A percentile compares a stretch with the other conserved stretches of the same genome.
These are phyloP conservation scores for Lepidocyrtoides sp. DNA, from an alignment of 2,888 invertebrate species.

Conservation along the genomic window DNA sequence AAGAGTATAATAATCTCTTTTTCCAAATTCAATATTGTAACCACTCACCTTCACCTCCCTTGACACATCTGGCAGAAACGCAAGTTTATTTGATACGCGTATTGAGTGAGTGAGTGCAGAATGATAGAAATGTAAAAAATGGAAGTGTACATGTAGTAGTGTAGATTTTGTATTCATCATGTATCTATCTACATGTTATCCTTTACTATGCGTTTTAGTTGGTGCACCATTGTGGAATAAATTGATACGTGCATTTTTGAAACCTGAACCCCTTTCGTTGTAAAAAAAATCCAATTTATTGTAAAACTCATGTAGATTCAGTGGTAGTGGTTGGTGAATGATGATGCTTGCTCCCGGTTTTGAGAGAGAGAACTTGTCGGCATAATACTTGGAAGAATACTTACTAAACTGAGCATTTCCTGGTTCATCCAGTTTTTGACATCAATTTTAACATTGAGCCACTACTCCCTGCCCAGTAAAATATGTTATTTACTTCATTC, in stretches of 20 bases:
- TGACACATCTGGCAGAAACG: conserved; percentile 46
- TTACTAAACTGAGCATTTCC: not conserved
- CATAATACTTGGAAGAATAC: not conserved
- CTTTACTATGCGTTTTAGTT: not conserved
- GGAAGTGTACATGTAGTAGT: not conserved
- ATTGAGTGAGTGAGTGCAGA: too few species aligned
- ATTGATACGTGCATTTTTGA: conserved; percentile 40
- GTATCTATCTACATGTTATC: not conserved
- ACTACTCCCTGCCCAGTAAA: too few species aligned
- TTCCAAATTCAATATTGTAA: conserved; percentile 63
- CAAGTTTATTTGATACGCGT: not conserved
- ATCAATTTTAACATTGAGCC: not conserved
- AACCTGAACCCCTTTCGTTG: conserved; percentile 5
- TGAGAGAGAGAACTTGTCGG: not conserved
- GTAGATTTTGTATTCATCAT: not conserved
- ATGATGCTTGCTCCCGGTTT: not conserved
- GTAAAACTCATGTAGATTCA: not conserved
- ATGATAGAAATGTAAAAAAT: too few species aligned
- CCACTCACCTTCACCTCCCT: conserved; percentile 59
- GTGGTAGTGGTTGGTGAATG: not conserved
- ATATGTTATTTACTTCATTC: not conserved
- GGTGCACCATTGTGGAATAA: not conserved
- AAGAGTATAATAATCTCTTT: conserved; percentile 43
- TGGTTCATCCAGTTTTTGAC: not conserved
- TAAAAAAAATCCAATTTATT: not conserved